A percentile compares a stretch with the other conserved stretches of the same genome.
Evolutionary conservation across 2,113 vertebrate genomes (phyloP).

Genomic region (Poeciliopsis retropinna): DNA sequence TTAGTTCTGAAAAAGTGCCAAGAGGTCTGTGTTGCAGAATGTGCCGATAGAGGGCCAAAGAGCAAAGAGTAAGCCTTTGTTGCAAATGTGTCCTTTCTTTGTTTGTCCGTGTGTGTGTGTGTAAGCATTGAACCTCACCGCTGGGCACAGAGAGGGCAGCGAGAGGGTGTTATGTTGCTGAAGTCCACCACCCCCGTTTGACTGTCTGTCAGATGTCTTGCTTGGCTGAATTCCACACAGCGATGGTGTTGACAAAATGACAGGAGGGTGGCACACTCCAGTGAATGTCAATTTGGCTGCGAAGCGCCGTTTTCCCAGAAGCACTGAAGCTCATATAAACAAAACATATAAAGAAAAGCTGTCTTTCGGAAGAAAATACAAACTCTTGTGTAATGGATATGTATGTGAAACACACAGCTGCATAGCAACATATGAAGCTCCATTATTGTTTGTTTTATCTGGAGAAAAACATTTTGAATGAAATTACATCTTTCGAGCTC

Average conservation of each 20-base stretch:
- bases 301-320: constrained; percentile 64
- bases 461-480: neutral
- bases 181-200: constrained; percentile 78
- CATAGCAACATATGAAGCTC: constrained; percentile 6
- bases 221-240: constrained; percentile 75
- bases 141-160: constrained; percentile 51
- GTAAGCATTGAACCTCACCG: constrained; percentile 46
- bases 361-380: constrained; percentile 25
- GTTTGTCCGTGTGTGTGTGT: constrained; percentile 26
- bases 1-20: neutral
- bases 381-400: constrained; percentile 3
- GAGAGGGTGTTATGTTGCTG: constrained; percentile 70
- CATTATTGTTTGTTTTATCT: neutral
- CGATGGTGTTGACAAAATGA: constrained; percentile 82
- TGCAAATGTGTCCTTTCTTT: constrained; percentile 11
- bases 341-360: constrained; percentile 13
- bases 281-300: constrained; percentile 78
- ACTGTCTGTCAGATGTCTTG: constrained; percentile 77
- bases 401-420: constrained; percentile 26
- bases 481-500: constrained; percentile 13
- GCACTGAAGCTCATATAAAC: constrained; percentile 29
- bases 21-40: constrained; percentile 21
- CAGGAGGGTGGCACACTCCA: constrained; percentile 71
- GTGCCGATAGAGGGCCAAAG: neutral
- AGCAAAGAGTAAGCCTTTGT: constrained; percentile 7